Evolutionary conservation across 2,888 invertebrate species (phyloP).

Genomic region (Nomada fabriciana): DNA sequence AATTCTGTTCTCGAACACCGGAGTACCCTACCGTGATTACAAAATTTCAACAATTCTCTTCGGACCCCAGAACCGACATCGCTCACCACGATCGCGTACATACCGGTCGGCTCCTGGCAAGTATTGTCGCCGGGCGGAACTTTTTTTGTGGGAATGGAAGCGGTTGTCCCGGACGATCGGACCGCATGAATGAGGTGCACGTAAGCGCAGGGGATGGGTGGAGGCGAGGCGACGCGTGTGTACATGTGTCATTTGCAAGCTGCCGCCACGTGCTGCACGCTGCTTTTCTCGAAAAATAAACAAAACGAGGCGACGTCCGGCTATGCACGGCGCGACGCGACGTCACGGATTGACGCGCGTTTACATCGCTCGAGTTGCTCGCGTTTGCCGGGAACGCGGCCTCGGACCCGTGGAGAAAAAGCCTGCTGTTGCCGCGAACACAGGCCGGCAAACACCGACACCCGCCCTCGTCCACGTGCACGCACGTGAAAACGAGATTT

Average conservation of each 20-base stretch:
- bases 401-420: constrained; percentile 12
- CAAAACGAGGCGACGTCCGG: constrained; percentile 37
- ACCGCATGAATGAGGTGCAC: constrained; percentile 52
- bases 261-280: constrained; percentile 55
- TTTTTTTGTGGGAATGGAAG: constrained; percentile 28
- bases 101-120: not conserved
- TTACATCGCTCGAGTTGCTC: constrained; percentile 32
- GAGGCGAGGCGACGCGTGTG: constrained; percentile 22
- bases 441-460: not conserved
- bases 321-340: constrained; percentile 12
- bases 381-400: not conserved
- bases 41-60: too few relatives aligned
- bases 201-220: constrained; percentile 10
- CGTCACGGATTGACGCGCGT: constrained; percentile 68
- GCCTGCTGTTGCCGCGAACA: constrained; percentile 16
- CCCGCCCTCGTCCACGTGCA: constrained; percentile 40
- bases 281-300: constrained; percentile 62
- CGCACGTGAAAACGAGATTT: constrained; percentile 55
- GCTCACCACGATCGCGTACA: not conserved
- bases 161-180: constrained; percentile 37
- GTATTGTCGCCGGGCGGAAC: constrained; percentile 7
- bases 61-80: not conserved
- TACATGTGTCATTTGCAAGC: constrained; percentile 63
- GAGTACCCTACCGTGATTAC: too few relatives aligned
- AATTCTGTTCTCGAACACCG: too few relatives aligned